These are phyloP conservation scores for Casuarius casuarius DNA, from an alignment of 2,113 vertebrate species.

Conservation along the genomic window DNA sequence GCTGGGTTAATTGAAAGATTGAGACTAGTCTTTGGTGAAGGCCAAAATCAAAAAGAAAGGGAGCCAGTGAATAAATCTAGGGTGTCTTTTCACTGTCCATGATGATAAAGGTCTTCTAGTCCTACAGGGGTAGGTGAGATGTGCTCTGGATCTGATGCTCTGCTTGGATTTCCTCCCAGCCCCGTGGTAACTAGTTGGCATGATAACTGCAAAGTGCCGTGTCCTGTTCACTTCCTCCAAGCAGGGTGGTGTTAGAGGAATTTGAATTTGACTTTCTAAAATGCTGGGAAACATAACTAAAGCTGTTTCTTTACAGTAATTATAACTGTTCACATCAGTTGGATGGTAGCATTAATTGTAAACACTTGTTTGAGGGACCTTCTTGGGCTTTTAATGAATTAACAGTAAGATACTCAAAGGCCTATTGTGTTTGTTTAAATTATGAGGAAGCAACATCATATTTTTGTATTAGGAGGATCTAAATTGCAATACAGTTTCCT, in stretches of 20 bases:
- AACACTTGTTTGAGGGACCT: background rate
- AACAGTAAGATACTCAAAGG: background rate
- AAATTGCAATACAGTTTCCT: background rate
- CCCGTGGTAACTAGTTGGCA: background rate
- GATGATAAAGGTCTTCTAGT: background rate
- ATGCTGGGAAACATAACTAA: rapidly evolving
- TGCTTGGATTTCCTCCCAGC: background rate
- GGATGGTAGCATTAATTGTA: background rate
- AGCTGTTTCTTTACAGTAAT: background rate
- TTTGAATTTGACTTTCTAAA: background rate
- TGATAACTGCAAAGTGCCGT: no score
- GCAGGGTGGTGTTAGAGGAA: background rate
- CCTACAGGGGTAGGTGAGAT: no score
- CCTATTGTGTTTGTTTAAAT: background rate
- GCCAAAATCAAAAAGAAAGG: background rate
- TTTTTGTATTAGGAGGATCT: background rate
- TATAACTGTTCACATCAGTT: background rate
- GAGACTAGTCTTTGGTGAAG: background rate
- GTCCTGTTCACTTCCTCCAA: background rate
- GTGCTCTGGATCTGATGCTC: background rate
- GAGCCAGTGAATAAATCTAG: background rate
- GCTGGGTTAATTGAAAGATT: background rate
- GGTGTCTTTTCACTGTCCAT: background rate
- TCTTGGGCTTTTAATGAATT: background rate
- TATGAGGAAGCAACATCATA: background rate